Evolutionary conservation across 2,888 invertebrate genomes (phyloP).

Genomic region (Lysandra bellargus): DNA sequence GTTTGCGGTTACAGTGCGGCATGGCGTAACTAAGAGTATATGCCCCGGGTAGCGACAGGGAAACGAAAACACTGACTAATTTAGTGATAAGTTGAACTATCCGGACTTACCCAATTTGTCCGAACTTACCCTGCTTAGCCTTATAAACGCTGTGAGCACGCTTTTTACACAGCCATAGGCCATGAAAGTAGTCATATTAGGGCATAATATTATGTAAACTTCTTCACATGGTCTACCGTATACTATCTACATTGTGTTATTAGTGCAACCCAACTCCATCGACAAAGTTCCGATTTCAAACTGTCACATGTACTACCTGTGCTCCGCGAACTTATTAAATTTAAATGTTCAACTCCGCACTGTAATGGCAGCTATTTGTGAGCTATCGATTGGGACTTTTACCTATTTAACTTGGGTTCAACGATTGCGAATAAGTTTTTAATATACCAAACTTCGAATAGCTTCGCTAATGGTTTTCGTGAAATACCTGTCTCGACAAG

Average conservation of each 20-base stretch:
- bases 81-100: too few species aligned
- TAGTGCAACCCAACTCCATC: conserved; percentile 27
- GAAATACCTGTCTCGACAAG: background rate
- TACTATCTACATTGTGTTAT: background rate
- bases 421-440: conserved; percentile 13
- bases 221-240: background rate
- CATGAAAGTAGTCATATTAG: too few species aligned
- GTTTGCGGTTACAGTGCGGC: too few species aligned
- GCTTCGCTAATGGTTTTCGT: background rate
- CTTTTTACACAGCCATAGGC: too few species aligned
- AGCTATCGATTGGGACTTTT: conserved; percentile 20
- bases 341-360: conserved; percentile 39
- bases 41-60: too few species aligned
- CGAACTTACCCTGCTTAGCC: too few species aligned
- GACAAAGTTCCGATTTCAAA: conserved; percentile 61
- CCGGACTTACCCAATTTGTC: too few species aligned
- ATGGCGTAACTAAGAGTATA: too few species aligned
- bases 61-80: too few species aligned
- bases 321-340: conserved; percentile 41
- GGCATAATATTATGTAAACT: too few species aligned
- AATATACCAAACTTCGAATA: background rate
- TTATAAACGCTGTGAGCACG: too few species aligned
- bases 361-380: conserved; percentile 37
- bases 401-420: conserved; percentile 20
- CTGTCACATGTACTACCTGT: conserved; percentile 49